A percentile compares a stretch with the other conserved stretches of the same genome.
Evolutionary conservation across 2,797 vertebrate species (phyloP).

Genomic region (Anomalospiza imberbis): DNA sequence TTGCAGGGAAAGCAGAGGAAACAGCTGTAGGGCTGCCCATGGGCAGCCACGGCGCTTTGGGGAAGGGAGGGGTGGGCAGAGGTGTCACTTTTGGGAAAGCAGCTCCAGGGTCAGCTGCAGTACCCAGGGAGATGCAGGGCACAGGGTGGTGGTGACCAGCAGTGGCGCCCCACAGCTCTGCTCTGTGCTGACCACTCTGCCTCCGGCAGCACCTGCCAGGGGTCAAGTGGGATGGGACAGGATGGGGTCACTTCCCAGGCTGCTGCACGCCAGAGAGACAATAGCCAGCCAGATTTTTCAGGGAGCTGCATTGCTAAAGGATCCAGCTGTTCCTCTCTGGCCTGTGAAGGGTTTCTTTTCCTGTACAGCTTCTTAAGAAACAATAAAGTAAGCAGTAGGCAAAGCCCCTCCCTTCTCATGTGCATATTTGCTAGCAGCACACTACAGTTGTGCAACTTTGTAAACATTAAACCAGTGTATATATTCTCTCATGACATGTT

Average conservation of each 20-base stretch:
- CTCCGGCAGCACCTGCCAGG: background rate
- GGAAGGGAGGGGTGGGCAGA: background rate
- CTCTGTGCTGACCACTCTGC: background rate
- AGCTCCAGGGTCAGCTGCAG: background rate
- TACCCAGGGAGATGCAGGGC: background rate
- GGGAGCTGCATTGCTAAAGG: background rate
- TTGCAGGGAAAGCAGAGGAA: background rate
- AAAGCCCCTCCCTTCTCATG: background rate
- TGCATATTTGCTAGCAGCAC: background rate
- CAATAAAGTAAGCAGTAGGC: background rate
- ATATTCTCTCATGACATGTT: background rate
- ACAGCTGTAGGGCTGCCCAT: background rate
- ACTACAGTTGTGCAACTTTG: background rate
- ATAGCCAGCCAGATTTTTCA: background rate
- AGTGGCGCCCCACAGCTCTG: background rate
- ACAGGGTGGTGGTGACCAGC: background rate
- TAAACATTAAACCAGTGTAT: background rate
- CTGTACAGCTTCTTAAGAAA: background rate
- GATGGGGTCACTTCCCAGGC: background rate
- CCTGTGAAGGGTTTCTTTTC: background rate
- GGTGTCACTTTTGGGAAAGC: background rate
- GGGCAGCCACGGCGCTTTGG: accelerated
- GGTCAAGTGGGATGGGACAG: background rate
- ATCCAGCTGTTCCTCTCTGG: background rate
- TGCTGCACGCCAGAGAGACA: accelerated